Evolutionary conservation across 2,797 vertebrate species (phyloP).

Genomic region (Chlorospingus semifuscus): DNA sequence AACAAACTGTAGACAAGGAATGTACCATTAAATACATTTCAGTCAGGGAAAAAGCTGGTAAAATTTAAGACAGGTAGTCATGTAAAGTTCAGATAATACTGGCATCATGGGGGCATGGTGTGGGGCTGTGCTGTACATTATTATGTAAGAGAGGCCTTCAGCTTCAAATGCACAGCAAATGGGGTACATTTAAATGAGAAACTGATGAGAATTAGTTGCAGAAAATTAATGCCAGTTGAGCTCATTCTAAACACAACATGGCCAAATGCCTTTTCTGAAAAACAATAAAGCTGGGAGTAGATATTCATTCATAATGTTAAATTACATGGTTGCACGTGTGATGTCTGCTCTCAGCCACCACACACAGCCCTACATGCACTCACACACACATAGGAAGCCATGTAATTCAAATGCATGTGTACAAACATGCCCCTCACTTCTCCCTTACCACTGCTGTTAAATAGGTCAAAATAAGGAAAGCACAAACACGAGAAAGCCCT

Average conservation of each 20-base stretch:
- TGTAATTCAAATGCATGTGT: rapidly evolving
- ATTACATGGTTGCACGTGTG: background rate
- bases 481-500: background rate
- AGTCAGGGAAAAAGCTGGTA: background rate
- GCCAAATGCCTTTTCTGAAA: background rate
- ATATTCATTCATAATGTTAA: background rate
- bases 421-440: background rate
- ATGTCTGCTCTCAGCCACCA: background rate
- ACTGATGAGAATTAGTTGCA: background rate
- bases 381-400: too few relatives aligned
- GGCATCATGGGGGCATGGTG: background rate
- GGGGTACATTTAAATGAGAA: background rate
- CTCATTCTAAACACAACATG: background rate
- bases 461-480: background rate
- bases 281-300: background rate
- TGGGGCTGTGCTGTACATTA: background rate
- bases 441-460: background rate
- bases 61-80: background rate
- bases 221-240: background rate
- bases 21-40: background rate
- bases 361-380: background rate
- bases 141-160: background rate
- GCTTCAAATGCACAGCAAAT: background rate
- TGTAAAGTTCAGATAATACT: background rate
- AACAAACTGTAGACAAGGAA: background rate